Conservation (phyloP, 2,113 vertebrate genomes). For the Hemiprocne comata region DNA sequence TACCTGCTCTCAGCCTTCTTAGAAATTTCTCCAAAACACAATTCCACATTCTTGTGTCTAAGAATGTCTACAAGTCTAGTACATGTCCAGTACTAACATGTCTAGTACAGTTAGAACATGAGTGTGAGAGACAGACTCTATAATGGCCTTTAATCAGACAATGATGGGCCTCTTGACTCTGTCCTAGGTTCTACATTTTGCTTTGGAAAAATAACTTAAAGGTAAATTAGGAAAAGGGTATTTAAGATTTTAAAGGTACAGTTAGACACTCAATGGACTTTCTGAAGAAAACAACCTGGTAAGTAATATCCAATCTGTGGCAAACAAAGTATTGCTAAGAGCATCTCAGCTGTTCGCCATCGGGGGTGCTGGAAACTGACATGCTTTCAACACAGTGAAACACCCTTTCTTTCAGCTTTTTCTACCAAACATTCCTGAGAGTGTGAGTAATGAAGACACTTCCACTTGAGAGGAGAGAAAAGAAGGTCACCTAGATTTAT, state of each 20-base stretch:
- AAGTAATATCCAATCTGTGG: neutral
- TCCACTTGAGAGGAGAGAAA: neutral
- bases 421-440: neutral
- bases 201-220: neutral
- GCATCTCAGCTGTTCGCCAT: neutral
- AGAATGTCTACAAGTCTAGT: no score
- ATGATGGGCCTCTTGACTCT: neutral
- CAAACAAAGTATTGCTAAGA: neutral
- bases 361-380: neutral
- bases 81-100: neutral
- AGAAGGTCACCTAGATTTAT: neutral
- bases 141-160: no score
- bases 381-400: neutral
- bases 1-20: neutral
- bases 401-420: neutral
- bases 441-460: neutral
- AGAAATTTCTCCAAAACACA: neutral
- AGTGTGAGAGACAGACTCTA: no score
- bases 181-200: neutral
- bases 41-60: neutral
- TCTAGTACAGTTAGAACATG: neutral
- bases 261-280: neutral
- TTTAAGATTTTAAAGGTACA: neutral
- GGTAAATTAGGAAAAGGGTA: neutral
- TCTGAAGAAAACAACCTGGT: neutral